Base-by-base conservation (phyloP, 2,113 vertebrate genomes). In the Nyctereutes procyonoides region DNA sequence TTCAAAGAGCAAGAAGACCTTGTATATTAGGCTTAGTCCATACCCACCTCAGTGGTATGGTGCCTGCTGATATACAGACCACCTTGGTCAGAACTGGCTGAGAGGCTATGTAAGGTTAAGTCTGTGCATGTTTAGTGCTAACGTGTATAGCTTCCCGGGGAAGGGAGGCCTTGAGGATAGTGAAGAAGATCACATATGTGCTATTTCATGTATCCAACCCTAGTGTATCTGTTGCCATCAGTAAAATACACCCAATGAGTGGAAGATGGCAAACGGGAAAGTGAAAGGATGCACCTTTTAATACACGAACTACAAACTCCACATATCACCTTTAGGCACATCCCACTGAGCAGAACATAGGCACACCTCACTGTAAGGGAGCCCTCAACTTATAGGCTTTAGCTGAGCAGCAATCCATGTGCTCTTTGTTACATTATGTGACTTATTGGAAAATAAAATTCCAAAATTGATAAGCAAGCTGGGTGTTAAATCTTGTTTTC, bases 141-240 rank as follows among this genome's bases (percentile, higher is more conserved):
- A 1, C 19, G 13, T 76, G 19, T 14, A 38, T 0, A 55, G n/a
- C 6, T 56, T 17, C n/a, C 60, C 12, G 8, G 19, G 60, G 35
- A 79, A n/a, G 48, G 38, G 38, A 58, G 15, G 22, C 22, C 13
- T 16, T 51, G 22, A 51, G 10, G n/a, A 35, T 2, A 69, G 26
- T 20, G 17, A n/a, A n/a, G 16, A n/a, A 28, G 3, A 51, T 8
- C 30, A 22, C 4, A 0, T 0, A 9, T 6, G 11, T 43, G 10
- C 4, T 38, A 7, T 11, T 15, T 62, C 6, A 2, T n/a, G 43
- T 51, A 7, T 63, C 77, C 62, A 7, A 7, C 24, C 20, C 53
- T 35, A 17, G 62, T 13, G n/a, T 4, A 48, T 2, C 12, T 26
- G 0, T 14, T 38, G 12, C 19, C 7, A 0, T 51, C 22, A 62